These are phyloP conservation scores for Chydorus sphaericus DNA, from an alignment of 2,888 invertebrate genomes.

Conservation along the genomic window DNA sequence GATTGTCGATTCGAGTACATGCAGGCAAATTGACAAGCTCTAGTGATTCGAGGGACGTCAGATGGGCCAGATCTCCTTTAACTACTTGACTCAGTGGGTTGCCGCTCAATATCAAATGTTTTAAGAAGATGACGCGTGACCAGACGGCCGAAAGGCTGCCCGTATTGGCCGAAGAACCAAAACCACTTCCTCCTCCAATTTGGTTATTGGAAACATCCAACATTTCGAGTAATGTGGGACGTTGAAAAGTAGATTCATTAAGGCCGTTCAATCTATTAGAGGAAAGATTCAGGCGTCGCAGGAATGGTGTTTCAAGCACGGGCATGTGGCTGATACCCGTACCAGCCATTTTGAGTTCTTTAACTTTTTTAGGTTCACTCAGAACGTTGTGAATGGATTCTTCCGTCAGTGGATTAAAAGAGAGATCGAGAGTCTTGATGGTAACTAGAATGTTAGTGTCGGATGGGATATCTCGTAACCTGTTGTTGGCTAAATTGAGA, in stretches of 20 bases:
- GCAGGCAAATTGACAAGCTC: slow-evolving; percentile 49
- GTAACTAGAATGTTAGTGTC: slow-evolving; percentile 77
- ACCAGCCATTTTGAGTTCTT: slow-evolving; percentile 59
- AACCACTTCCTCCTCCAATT: slow-evolving; percentile 22
- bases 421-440: slow-evolving; percentile 69
- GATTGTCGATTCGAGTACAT: slow-evolving; percentile 64
- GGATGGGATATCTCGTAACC: slow-evolving; percentile 59
- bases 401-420: slow-evolving; percentile 63
- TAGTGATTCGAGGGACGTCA: slow-evolving; percentile 44
- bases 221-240: slow-evolving; percentile 60
- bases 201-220: slow-evolving; percentile 63
- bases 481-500: slow-evolving; percentile 62
- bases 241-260: slow-evolving; percentile 50
- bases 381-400: slow-evolving; percentile 59
- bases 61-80: slow-evolving; percentile 56
- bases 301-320: slow-evolving; percentile 58
- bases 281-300: slow-evolving; percentile 61
- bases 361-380: slow-evolving; percentile 72
- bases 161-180: no score
- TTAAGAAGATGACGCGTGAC: slow-evolving; percentile 53
- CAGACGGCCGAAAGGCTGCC: slow-evolving; percentile 45
- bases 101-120: slow-evolving; percentile 58
- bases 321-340: slow-evolving; percentile 46
- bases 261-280: slow-evolving; percentile 53
- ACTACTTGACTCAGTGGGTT: slow-evolving; percentile 67